These are phyloP conservation scores for Erebia ligea DNA, from an alignment of 2,888 invertebrate species.

Conservation along the genomic window DNA sequence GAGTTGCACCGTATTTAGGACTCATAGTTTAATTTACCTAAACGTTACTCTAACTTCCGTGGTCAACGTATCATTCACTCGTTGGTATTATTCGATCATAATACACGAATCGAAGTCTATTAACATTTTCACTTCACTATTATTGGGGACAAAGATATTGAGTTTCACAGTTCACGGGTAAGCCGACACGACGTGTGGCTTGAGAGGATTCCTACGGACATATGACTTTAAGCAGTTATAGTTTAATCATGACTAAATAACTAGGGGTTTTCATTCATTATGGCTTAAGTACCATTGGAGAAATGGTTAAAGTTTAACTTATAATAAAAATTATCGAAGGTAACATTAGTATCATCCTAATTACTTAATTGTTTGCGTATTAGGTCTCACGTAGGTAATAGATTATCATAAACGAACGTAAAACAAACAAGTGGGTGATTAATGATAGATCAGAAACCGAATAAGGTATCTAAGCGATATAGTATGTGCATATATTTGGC, in stretches of 20 bases:
- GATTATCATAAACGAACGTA: too few relatives aligned
- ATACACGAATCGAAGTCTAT: conserved; percentile 24
- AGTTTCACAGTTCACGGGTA: conserved; percentile 39
- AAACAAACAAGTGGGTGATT: too few relatives aligned
- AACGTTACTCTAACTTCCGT: background rate
- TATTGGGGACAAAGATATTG: conserved; percentile 37
- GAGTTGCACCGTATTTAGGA: conserved; percentile 71
- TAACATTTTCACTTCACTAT: conserved; percentile 38
- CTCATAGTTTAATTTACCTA: conserved; percentile 32
- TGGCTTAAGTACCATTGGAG: background rate
- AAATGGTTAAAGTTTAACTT: background rate
- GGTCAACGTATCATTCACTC: conserved; percentile 14
- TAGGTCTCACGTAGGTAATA: too few relatives aligned
- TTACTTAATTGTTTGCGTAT: too few relatives aligned
- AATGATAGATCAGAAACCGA: too few relatives aligned
- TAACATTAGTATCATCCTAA: too few relatives aligned
- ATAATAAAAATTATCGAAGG: background rate
- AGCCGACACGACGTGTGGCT: conserved; percentile 66
- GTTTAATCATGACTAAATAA: conserved; percentile 32
- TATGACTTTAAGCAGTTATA: conserved; percentile 54
- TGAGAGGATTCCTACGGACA: conserved; percentile 61
- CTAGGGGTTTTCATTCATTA: conserved; percentile 12
- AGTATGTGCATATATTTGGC: too few relatives aligned
- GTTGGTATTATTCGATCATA: conserved; percentile 10
- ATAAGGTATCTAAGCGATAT: too few relatives aligned